These are phyloP conservation scores for Sepiola atlantica DNA, from an alignment of 2,888 invertebrate genomes.

Conservation along the genomic window DNA sequence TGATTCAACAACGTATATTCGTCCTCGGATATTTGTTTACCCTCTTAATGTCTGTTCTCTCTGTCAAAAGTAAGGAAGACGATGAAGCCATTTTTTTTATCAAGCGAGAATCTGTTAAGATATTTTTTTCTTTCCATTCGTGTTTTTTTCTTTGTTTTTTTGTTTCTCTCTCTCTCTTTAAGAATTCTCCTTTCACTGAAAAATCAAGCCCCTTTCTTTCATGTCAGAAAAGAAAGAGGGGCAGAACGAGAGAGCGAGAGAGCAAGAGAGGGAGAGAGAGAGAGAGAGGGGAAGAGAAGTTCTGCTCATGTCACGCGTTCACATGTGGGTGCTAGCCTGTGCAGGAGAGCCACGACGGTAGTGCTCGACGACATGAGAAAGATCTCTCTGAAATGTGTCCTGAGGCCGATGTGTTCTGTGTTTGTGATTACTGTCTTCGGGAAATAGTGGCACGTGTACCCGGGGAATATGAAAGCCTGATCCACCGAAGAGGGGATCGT, in stretches of 20 bases:
- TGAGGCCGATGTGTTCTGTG: slow-evolving; percentile 38
- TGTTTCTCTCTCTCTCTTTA: no score
- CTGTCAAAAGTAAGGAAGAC: not conserved
- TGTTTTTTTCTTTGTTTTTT: no score
- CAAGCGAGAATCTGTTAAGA: not conserved
- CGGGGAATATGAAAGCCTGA: slow-evolving; percentile 44
- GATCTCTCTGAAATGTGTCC: slow-evolving; percentile 43
- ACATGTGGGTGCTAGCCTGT: slow-evolving; percentile 46
- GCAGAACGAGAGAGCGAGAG: not conserved
- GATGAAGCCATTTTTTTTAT: not conserved
- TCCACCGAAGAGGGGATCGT: slow-evolving; percentile 36
- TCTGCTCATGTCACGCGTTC: not conserved
- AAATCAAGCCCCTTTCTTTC: not conserved
- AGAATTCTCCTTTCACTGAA: not conserved
- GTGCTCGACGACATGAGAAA: slow-evolving; percentile 45
- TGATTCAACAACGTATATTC: not conserved
- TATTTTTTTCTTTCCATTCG: not conserved
- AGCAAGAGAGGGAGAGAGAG: not conserved
- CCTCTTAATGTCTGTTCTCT: not conserved
- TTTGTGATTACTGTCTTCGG: slow-evolving; percentile 41
- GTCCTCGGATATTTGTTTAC: not conserved
- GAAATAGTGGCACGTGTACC: slow-evolving; percentile 40
- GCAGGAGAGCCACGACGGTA: slow-evolving; percentile 45
- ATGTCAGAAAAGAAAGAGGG: not conserved
- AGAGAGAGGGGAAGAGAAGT: not conserved